Evolutionary conservation across 1,140 invertebrate species (phyloP), one percentile per base, ranked within the genome.

Genomic region (Caenorhabditis tropicalis): DNA sequence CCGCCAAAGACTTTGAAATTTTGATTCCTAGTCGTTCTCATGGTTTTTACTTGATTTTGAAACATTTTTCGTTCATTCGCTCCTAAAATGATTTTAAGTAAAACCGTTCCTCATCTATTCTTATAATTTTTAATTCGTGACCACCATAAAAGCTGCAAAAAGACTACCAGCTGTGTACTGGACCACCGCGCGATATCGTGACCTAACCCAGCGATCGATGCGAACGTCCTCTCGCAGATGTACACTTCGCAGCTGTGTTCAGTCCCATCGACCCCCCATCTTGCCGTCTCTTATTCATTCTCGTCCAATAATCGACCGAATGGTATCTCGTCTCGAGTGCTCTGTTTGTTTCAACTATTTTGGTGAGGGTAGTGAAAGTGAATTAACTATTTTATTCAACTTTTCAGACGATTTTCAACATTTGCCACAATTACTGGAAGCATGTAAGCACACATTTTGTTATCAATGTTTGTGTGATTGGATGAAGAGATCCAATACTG

Each of bases 211-310:
- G 39, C 60, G 60, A 70, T 70, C 60, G 60, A 70, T 70, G 39
- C 16, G 31, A 33, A 21, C 31, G 60, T 33, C 31, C 31, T 21
- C 12, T 36, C 21, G 60, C 31, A 70, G 58, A 65, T 65, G 60
- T 36, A 36, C 60, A 6, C 60, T 36, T 70, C n/a, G 60, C 60
- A 70, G 60, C 60, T 70, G 60, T 70, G 60, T 36, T 36, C 49
- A 51, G 49, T 51, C 15, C 24, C 36, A 19, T 36, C 19, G 31
- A 36, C 16, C 7, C 9, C 24, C 19, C 16, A 1, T 36, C 60
- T 19, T 39, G 12, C 16, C 1, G 9, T 33, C 19, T 9, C 33
- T 0, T 21, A 36, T 36, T 19, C 60, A 36, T 27, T 51, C 21
- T 16, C 21, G 16, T 51, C 7, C n/a, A 51, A n/a, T 51, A 5